Base-by-base conservation (phyloP, 2,113 vertebrate genomes). In the human (Homo sapiens) region DNA sequence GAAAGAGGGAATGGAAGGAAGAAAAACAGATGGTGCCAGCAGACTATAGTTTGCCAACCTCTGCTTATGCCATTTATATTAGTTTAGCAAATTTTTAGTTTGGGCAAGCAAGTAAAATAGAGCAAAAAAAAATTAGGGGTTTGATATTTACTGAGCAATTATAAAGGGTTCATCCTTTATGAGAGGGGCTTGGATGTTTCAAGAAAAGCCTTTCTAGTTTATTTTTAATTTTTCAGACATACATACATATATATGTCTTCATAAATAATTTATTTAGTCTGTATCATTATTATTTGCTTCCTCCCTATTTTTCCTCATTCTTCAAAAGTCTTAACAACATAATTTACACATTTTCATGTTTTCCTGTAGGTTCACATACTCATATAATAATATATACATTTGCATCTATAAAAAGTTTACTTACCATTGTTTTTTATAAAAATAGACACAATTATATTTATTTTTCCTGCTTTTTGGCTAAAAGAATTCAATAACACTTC, bases 391-490 rank as follows among this genome's bases (percentile, higher is more conserved):
- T 64, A n/a, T 55, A 30, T 6, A 55, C 3, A 35, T 38, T 52
- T 94, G 23, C 5, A 80, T 59, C 1, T 23, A 27, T 70, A 38
- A 73, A 20, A 81, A 27, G 1, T 30, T 40, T 48, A 35, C 0
- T 20, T 75, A 80, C 40, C 23, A 89, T 40, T 72, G 7, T 25
- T 68, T 35, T 76, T 68, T 64, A 30, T 52, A 6, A 81, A 76
- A 59, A 59, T 73, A 79, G 86, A 64, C 14, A 76, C 7, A 43
- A 2, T 25, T 8, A 16, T 38, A 52, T 84, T 78, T 72, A 48
- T 80, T 16, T 0, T 25, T 35, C 22, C 17, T 45, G 0, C 1
- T n/a, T 86, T 50, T 22, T 64, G 2, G 1, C 7, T n/a, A 32
- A 18, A 48, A 85, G 48, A 6, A 61, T 59, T 72, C 70, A 48